phyloP scores from a whole-genome alignment of 2,113 vertebrate species.

The Stigmatopora argus region DNA sequence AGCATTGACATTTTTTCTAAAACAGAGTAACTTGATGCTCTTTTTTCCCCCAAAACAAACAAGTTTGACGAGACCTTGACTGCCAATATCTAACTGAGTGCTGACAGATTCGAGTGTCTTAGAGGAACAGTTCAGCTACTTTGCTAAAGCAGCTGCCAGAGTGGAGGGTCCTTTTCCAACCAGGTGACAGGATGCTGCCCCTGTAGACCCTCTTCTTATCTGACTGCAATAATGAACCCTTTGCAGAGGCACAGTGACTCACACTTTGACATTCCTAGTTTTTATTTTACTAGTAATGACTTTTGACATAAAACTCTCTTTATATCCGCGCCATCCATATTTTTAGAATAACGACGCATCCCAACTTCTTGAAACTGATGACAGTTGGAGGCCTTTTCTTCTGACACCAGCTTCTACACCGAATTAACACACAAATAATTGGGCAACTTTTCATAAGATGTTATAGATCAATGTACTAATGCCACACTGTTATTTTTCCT shows the following conservation, averaged over 20 bases:
- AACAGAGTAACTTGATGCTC: neutral
- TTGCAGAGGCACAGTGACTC: conserved; percentile 4
- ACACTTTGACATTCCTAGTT: conserved; percentile 3
- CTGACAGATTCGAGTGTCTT: neutral
- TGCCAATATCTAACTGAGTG: conserved; percentile 39
- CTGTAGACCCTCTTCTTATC: conserved; percentile 10
- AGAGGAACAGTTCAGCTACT: neutral
- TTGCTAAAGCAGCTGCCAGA: conserved; percentile 9
- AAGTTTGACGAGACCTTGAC: conserved; percentile 28
- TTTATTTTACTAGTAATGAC: neutral
- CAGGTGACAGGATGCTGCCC: neutral
- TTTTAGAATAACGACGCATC: neutral
- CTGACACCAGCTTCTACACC: neutral
- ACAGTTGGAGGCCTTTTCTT: neutral
- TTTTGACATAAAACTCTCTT: neutral
- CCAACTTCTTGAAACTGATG: neutral
- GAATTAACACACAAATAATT: neutral
- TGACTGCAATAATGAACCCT: conserved; percentile 8
- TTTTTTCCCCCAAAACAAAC: neutral
- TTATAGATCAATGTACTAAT: neutral
- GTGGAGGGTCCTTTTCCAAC: conserved; percentile 26
- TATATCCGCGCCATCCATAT: neutral
- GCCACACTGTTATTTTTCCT: neutral
- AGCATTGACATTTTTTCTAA: neutral
- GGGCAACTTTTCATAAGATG: neutral